Conservation (phyloP, 2,113 vertebrate species). For the Maccullochella peelii region DNA sequence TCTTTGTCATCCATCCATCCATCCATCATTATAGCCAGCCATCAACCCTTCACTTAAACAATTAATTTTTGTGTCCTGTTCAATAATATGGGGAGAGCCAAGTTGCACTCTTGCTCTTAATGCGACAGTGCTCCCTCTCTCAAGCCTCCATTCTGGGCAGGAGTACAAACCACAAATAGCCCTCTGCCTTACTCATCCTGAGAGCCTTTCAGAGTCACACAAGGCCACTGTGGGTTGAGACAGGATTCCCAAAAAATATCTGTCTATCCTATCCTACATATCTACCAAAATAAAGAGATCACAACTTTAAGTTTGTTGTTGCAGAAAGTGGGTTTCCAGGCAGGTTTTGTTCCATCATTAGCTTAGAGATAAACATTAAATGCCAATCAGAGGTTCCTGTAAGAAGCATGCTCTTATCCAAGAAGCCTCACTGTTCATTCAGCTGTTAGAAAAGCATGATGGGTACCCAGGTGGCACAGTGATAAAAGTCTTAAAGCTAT, state of each 20-base stretch:
- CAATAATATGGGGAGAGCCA: slow-evolving; percentile 43
- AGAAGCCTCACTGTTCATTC: slow-evolving; percentile 35
- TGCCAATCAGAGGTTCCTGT: slow-evolving; percentile 4
- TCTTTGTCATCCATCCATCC: slow-evolving; percentile 36
- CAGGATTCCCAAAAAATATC: slow-evolving; percentile 44
- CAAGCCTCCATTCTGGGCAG: slow-evolving; percentile 50
- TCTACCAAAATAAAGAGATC: slow-evolving; percentile 40
- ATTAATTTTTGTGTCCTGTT: slow-evolving; percentile 49
- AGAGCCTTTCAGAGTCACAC: slow-evolving; percentile 61
- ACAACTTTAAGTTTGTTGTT: slow-evolving; percentile 23
- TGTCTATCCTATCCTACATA: not conserved
- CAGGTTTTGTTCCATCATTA: not conserved
- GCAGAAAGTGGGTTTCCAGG: not conserved
- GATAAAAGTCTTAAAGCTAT: not conserved
- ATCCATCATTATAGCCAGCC: not conserved
- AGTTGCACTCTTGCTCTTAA: slow-evolving; percentile 45
- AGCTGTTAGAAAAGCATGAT: slow-evolving; percentile 36
- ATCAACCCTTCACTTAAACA: slow-evolving; percentile 39
- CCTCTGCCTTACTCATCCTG: slow-evolving; percentile 64
- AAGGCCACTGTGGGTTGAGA: slow-evolving; percentile 48
- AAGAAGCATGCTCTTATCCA: slow-evolving; percentile 17
- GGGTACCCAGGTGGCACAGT: not conserved
- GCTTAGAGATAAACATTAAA: slow-evolving; percentile 24
- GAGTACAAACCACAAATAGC: slow-evolving; percentile 74
- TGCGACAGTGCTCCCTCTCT: slow-evolving; percentile 45